Percentiles rank a stretch among this genome's conserved stretches.
These are phyloP conservation scores for Myotis brandtii DNA, from an alignment of 2,113 vertebrate species.

Conservation along the genomic window DNA sequence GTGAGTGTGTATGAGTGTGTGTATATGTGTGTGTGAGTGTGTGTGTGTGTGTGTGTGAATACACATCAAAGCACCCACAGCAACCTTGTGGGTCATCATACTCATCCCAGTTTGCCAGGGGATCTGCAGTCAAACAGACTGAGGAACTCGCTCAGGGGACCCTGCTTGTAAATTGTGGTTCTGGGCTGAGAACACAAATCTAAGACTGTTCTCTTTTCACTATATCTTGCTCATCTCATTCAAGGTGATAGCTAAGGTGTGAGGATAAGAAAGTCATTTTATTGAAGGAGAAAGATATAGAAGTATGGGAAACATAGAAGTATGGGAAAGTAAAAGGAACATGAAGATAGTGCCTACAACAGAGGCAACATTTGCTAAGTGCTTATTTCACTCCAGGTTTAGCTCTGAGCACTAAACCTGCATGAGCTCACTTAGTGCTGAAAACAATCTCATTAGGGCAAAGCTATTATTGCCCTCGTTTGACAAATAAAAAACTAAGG, in stretches of 20 bases:
- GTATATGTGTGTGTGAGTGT: no score
- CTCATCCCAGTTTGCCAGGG: neutral
- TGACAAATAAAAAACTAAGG: neutral
- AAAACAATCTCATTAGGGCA: neutral
- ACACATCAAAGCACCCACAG: neutral
- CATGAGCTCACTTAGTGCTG: neutral
- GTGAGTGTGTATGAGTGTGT: neutral
- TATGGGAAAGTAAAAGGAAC: neutral
- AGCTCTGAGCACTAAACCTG: neutral
- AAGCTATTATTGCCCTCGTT: neutral
- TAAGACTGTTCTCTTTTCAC: neutral
- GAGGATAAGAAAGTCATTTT: neutral
- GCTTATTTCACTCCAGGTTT: neutral
- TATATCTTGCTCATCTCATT: neutral
- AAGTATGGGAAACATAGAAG: conserved; percentile 6
- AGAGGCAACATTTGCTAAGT: neutral
- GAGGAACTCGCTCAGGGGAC: neutral
- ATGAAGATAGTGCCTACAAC: neutral
- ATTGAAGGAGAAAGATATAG: neutral
- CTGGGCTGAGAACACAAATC: neutral
- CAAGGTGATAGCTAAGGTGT: neutral
- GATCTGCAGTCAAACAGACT: neutral
- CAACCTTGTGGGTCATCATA: neutral
- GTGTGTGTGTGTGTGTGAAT: no score
- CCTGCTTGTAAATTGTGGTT: neutral